Percentiles rank a stretch among this genome's conserved stretches.
phyloP scores from a whole-genome alignment of 2,113 vertebrate genomes.

The Apodemus speciosus region DNA sequence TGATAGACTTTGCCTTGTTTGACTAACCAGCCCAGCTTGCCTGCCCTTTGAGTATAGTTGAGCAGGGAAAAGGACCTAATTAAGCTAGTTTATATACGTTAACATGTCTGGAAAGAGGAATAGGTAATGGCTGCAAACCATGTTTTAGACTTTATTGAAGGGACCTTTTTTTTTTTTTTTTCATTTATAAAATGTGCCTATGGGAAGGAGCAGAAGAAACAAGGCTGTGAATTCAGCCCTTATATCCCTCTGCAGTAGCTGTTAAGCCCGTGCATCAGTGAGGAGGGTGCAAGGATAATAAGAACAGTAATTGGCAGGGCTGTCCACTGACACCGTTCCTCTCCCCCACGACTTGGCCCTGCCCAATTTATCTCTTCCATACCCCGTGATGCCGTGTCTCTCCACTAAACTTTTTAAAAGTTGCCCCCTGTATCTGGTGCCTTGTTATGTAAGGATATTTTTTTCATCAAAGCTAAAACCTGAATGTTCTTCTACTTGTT shows the following conservation, averaged over 20 bases:
- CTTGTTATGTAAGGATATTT: slow-evolving; percentile 78
- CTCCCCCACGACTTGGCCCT: slow-evolving; percentile 72
- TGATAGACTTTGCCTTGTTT: slow-evolving; percentile 38
- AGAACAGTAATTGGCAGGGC: slow-evolving; percentile 80
- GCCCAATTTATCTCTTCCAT: slow-evolving; percentile 79
- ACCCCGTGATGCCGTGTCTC: slow-evolving; percentile 74
- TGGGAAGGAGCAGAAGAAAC: slow-evolving; percentile 52
- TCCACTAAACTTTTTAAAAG: slow-evolving; percentile 81
- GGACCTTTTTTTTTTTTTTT: slow-evolving; percentile 13
- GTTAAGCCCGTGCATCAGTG: slow-evolving; percentile 60
- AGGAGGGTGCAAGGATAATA: slow-evolving; percentile 68
- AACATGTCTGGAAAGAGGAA: slow-evolving; percentile 48
- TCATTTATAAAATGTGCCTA: slow-evolving; percentile 61
- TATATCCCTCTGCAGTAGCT: slow-evolving; percentile 47
- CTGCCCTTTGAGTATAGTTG: slow-evolving; percentile 21
- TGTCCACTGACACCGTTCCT: slow-evolving; percentile 70
- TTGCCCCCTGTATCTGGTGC: slow-evolving; percentile 77
- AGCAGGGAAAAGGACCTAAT: slow-evolving; percentile 38
- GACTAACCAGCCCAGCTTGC: slow-evolving; percentile 54
- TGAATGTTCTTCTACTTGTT: slow-evolving; percentile 63
- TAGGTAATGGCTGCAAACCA: slow-evolving; percentile 57
- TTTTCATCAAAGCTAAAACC: slow-evolving; percentile 73
- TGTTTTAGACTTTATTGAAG: slow-evolving; percentile 60
- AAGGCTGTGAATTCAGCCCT: slow-evolving; percentile 59
- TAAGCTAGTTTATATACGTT: slow-evolving; percentile 59